Conservation (phyloP, 2,797 vertebrate genomes). For the Cheirogaleus major region DNA sequence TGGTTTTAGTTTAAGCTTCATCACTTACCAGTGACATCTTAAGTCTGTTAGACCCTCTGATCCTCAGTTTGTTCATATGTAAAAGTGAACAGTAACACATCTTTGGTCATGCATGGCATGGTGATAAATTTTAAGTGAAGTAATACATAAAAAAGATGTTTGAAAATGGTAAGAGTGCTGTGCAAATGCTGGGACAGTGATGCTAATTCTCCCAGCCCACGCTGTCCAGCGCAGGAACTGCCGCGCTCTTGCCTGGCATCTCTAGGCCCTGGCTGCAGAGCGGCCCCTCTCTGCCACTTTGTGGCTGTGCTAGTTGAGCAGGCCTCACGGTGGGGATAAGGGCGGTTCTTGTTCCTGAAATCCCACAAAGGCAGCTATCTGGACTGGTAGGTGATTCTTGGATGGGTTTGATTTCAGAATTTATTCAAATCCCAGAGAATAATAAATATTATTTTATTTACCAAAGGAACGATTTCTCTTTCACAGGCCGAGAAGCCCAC, state of each 20-base stretch:
- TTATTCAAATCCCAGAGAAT: neutral
- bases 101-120: neutral
- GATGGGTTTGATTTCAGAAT: neutral
- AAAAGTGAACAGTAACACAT: neutral
- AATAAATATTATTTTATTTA: neutral
- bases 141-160: neutral
- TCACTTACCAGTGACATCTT: neutral
- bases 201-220: neutral
- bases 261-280: neutral
- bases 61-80: neutral
- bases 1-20: neutral
- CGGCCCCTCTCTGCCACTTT: neutral
- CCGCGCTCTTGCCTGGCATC: neutral
- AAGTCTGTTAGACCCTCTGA: neutral
- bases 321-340: neutral
- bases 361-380: neutral
- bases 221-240: neutral
- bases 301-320: neutral
- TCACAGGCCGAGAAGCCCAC: constrained; percentile 94
- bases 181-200: neutral
- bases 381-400: neutral
- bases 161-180: neutral
- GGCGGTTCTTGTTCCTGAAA: neutral
- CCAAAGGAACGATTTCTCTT: neutral
- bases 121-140: neutral